Conservation (phyloP, 2,113 vertebrate species). For the Potamarius usumacintae region DNA sequence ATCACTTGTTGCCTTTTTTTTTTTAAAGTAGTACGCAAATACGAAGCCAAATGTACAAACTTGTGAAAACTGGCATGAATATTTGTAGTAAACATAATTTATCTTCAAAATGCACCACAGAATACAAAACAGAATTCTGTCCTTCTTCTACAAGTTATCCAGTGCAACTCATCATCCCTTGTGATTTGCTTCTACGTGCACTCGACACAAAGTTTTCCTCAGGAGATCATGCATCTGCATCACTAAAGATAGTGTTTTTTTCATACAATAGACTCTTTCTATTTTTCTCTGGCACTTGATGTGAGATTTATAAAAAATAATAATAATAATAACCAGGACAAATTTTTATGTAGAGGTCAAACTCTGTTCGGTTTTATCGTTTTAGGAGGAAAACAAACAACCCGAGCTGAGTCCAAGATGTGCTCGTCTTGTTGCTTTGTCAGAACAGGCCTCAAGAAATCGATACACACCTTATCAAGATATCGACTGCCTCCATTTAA, state of each 20-base stretch:
- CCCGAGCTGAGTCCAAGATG: constrained; percentile 24
- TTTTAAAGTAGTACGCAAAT: neutral
- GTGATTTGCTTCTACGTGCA: neutral
- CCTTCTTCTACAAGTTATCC: neutral
- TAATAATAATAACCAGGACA: neutral
- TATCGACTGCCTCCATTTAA: neutral
- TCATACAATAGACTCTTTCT: neutral
- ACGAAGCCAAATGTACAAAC: neutral
- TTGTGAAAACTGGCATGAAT: neutral
- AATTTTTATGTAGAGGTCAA: neutral
- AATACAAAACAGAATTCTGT: neutral
- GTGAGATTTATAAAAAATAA: no score
- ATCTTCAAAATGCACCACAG: neutral
- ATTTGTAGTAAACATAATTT: neutral
- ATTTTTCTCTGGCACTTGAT: neutral
- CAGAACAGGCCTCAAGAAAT: neutral
- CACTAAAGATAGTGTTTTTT: neutral
- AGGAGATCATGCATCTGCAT: neutral
- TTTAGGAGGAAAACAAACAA: neutral
- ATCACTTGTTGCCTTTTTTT: neutral
- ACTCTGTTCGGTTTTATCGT: neutral
- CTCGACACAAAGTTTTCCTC: neutral
- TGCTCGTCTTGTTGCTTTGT: neutral
- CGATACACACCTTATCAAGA: constrained; percentile 12
- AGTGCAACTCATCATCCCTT: neutral